A percentile compares a stretch with the other conserved stretches of the same genome.
Conservation (phyloP, 1,140 invertebrate genomes). For the Papilio polyxenes region DNA sequence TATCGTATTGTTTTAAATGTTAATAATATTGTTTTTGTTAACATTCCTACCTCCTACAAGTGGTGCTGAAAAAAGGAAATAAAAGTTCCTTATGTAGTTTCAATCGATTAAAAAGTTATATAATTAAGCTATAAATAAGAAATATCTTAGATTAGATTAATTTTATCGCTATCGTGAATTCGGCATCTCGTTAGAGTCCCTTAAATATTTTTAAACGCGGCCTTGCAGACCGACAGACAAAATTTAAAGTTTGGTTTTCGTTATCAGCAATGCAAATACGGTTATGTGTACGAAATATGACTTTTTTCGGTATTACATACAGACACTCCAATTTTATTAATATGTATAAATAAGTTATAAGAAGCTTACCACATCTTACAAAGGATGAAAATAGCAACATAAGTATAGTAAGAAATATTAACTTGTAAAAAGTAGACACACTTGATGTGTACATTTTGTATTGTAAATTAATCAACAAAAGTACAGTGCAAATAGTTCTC, state of each 20-base stretch:
- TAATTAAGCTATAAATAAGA: background rate
- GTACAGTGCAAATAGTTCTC: background rate
- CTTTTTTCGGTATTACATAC: too few species aligned
- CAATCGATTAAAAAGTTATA: background rate
- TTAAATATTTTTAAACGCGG: too few species aligned
- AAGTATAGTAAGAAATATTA: background rate
- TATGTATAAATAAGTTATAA: background rate
- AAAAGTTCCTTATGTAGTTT: background rate
- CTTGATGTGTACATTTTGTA: background rate
- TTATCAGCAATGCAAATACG: too few species aligned
- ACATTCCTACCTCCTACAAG: background rate
- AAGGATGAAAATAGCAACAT: constrained; percentile 3
- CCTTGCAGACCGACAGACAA: too few species aligned
- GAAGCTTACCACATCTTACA: constrained; percentile 1
- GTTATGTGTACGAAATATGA: too few species aligned
- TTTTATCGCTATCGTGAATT: too few species aligned
- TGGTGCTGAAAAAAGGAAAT: background rate
- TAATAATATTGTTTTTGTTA: background rate
- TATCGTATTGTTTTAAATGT: background rate
- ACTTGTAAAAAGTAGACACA: background rate
- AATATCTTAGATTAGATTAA: too few species aligned
- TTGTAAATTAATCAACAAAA: background rate
- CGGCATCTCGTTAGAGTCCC: too few species aligned
- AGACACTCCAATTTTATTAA: too few species aligned
- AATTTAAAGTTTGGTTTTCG: too few species aligned